Conservation (phyloP, 1,140 invertebrate species). For the Zaprionus ornatus region DNA sequence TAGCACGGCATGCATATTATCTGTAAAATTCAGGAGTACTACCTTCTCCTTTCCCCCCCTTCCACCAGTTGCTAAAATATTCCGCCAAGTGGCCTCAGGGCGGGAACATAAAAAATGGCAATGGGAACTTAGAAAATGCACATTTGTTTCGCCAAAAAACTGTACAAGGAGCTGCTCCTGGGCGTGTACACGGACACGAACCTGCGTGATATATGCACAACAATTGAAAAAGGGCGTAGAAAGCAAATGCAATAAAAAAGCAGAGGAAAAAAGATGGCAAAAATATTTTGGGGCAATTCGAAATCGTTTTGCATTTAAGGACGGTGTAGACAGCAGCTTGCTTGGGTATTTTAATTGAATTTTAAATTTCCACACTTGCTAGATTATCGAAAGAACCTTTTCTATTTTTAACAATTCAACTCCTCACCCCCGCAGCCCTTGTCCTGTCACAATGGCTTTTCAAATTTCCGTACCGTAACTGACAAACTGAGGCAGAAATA, state of each 20-base stretch:
- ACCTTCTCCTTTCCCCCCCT: too few relatives aligned
- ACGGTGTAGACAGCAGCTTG: neutral
- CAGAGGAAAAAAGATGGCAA: neutral
- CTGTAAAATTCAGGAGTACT: neutral
- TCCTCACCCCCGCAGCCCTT: too few relatives aligned
- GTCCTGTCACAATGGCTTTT: neutral
- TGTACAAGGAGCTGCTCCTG: conserved; percentile 6
- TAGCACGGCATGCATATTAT: neutral
- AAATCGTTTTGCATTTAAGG: neutral
- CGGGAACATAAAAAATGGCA: neutral
- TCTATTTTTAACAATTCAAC: neutral
- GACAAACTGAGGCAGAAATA: conserved; percentile 1
- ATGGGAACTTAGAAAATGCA: neutral
- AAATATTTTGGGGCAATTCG: neutral
- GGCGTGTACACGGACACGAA: conserved; percentile 3
- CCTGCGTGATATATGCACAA: conserved; percentile 25
- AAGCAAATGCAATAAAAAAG: neutral
- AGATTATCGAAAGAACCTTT: neutral
- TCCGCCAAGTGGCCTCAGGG: conserved; percentile 20
- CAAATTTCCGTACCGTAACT: neutral
- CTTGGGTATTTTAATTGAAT: neutral
- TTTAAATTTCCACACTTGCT: neutral
- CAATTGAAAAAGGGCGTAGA: conserved; percentile 22
- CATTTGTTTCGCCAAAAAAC: conserved; percentile 16
- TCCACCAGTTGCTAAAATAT: conserved; percentile 30